Evolutionary conservation across 1,140 invertebrate genomes (phyloP).

Genomic region (Lineus longissimus): DNA sequence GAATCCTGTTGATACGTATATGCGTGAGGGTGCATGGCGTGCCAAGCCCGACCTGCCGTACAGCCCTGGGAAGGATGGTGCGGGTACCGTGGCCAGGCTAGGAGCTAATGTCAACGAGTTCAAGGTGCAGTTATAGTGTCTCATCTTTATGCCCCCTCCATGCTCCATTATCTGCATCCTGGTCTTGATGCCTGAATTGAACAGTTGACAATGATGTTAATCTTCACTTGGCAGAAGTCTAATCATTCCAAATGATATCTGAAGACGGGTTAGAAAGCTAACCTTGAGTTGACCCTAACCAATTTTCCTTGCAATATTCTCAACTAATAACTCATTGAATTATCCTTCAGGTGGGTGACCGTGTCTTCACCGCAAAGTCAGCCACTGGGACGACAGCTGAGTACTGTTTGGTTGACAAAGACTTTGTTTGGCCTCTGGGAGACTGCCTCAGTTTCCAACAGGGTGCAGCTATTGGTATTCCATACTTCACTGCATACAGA

Average conservation of each 20-base stretch:
- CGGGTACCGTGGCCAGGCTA: conserved; percentile 57
- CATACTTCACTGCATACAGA: conserved; percentile 62
- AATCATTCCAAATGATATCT: too few relatives aligned
- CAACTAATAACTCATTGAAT: too few relatives aligned
- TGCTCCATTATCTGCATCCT: neutral
- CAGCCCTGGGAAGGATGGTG: conserved; percentile 58
- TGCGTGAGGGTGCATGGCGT: conserved; percentile 56
- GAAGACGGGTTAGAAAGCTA: too few relatives aligned
- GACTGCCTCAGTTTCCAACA: conserved; percentile 55
- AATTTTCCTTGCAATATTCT: too few relatives aligned
- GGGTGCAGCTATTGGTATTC: conserved; percentile 60
- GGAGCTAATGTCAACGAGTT: conserved; percentile 53
- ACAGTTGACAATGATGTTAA: too few relatives aligned
- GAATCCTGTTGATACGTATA: conserved; percentile 64
- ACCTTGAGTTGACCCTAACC: too few relatives aligned
- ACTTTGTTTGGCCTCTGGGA: conserved; percentile 37
- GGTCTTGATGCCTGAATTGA: neutral
- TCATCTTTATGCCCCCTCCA: neutral
- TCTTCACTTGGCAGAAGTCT: too few relatives aligned
- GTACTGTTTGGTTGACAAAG: conserved; percentile 48
- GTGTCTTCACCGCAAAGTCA: conserved; percentile 53
- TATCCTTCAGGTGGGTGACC: conserved; percentile 55
- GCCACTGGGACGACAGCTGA: conserved; percentile 58
- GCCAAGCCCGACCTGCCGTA: conserved; percentile 56
- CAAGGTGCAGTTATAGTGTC: conserved; percentile 49